Base-by-base conservation (phyloP, 1,140 invertebrate genomes). In the Aphaenogaster ashmeadi region DNA sequence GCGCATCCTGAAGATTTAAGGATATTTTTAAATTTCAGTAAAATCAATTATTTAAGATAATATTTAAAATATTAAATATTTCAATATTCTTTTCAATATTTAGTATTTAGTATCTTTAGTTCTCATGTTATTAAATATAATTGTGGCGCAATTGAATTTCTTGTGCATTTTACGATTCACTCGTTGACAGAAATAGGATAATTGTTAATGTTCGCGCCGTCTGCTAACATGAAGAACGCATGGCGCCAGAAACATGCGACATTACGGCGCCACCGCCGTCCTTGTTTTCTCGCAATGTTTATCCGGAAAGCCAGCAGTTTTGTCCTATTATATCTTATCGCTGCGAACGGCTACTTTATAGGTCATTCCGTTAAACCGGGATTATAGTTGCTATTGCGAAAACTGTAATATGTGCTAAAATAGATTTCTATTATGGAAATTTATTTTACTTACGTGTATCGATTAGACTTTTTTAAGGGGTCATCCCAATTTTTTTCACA, bases 201-300 rank as follows among this genome's bases (percentile, higher is more conserved):
- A 60, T 6, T 18, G 13, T 83, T 47, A n/a, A 56, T 56, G 50
- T 67, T 41, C 38, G 7, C 8, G 41, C 60, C 27, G 41, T 74
- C 27, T 47, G 52, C 41, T 36, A 38, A 50, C 47, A 33, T 44
- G n/a, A 56, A 33, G 33, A 80, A 47, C 47, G 38, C 18, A 18
- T 54, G 69, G 80, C 80, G 80, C 41, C 80, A 74, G 67, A 47
- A 36, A 74, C 27, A 74, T 50, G 80, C 80, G 80, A 84, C 80
- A 13, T 74, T 18, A 11, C 13, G 80, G 67, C 80, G 69, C 80
- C 80, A 47, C 38, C 8, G 69, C 80, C 80, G 36, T 47, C 8
- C 67, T 47, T 74, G 52, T 84, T 83, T 83, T 60, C 67, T 27
- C 54, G 52, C 52, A 72, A 58, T 83, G 67, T 83, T 83, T 62